Evolutionary conservation across 2,113 vertebrate species (phyloP), one percentile per base, ranked within the genome.

Genomic region (Amia ocellicauda): DNA sequence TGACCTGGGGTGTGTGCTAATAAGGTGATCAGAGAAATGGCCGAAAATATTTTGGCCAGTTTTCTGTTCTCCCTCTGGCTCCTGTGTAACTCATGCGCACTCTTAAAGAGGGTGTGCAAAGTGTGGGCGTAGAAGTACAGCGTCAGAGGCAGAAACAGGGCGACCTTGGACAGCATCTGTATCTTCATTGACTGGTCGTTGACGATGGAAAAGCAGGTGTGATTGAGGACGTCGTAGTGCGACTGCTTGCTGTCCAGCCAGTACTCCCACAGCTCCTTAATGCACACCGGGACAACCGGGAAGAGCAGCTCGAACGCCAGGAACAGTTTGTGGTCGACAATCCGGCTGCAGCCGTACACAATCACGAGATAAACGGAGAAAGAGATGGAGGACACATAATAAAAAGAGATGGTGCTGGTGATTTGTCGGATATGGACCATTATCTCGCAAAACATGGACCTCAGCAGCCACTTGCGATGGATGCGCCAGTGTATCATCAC

Each of bases 121-220:
- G 83, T 23, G 22, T 84, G 78, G 7, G 56, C 57, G 17, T 78
- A 80, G 61, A 80, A 75, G 51, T 78, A 80, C 28, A 79, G 58
- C 55, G 54, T 83, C 5, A 82, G 31, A 0, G 77, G 77, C 40
- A 82, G 58, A 60, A 79, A 74, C 28, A 74, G 55, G 1, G 23
- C 53, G 0, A 66, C 64, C 64, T 74, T 83, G 2, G 71, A 23
- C 17, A 64, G 64, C 31, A 76, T 22, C 9, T 71, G 45, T 17
- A 71, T 3, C 67, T 72, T 67, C 57, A 69, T 67, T 24, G 63
- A 29, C 57, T 41, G 2, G 28, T 84, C 80, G 14, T 81, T 80
- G 19, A 86, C 77, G 59, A 74, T 81, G 69, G 73, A 76, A 63
- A 84, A 82, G 66, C 74, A 80, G n/a, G 70, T 81, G 28, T 73